Percentiles rank a stretch among this genome's conserved stretches.
Evolutionary conservation across 2,888 invertebrate species (phyloP).

Genomic region (Chelonus formosanus): DNA sequence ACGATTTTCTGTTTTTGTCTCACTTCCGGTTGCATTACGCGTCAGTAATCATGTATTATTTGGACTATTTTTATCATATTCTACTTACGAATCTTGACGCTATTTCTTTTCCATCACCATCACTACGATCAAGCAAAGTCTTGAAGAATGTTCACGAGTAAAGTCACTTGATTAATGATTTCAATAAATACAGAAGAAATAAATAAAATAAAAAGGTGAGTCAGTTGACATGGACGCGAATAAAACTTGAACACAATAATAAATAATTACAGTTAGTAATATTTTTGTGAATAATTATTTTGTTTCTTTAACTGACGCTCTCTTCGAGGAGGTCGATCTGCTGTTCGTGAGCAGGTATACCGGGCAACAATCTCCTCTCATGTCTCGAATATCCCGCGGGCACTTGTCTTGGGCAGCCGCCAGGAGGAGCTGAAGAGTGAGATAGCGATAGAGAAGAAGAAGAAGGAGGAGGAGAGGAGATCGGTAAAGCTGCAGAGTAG

Average conservation of each 20-base stretch:
- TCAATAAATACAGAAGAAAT: slow-evolving; percentile 7
- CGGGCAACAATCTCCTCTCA: slow-evolving; percentile 61
- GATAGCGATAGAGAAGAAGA: slow-evolving; percentile 44
- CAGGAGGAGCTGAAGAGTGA: slow-evolving; percentile 55
- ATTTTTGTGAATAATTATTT: not conserved
- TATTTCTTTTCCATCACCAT: slow-evolving; percentile 10
- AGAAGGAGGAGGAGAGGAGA: slow-evolving; percentile 32
- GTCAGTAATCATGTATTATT: no score
- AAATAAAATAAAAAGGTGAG: not conserved
- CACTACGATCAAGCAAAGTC: slow-evolving; percentile 21
- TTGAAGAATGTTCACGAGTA: slow-evolving; percentile 14
- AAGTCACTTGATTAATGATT: slow-evolving; percentile 17
- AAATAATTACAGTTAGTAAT: no score
- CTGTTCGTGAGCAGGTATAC: slow-evolving; percentile 49
- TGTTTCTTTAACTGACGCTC: slow-evolving; percentile 6
- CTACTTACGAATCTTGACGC: slow-evolving; percentile 21
- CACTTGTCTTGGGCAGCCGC: slow-evolving; percentile 61
- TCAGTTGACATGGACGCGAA: not conserved
- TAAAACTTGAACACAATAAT: no score
- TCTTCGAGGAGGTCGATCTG: slow-evolving; percentile 45
- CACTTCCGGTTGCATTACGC: no score
- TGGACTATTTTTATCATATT: no score
- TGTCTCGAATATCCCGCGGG: slow-evolving; percentile 62
- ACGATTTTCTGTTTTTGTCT: no score
- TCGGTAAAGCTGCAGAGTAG: slow-evolving; percentile 46